Evolutionary conservation across 2,113 vertebrate species (phyloP).

Genomic region (Microcebus tavaratra): DNA sequence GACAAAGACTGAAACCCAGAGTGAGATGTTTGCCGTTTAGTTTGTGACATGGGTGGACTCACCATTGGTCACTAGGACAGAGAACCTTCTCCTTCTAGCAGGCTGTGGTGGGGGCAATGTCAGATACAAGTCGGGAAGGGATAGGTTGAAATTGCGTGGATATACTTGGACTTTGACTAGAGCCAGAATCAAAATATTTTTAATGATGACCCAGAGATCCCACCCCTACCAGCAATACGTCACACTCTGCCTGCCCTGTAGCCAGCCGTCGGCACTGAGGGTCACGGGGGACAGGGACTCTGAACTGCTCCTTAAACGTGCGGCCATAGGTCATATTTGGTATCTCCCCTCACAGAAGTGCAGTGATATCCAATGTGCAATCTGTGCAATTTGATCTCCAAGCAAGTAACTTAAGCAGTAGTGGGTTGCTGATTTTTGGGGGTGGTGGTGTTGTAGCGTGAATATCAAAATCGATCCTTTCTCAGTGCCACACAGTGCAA

Average conservation of each 20-base stretch:
- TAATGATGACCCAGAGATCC: not conserved
- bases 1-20: not conserved
- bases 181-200: not conserved
- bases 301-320: not conserved
- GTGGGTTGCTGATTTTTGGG: not conserved
- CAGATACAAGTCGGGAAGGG: not conserved
- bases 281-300: not conserved
- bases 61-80: not conserved
- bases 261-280: fast-evolving
- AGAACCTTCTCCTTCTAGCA: not conserved
- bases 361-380: not conserved
- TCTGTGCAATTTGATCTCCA: not conserved
- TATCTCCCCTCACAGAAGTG: not conserved
- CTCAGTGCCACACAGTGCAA: no score
- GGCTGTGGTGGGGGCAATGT: not conserved
- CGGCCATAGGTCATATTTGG: not conserved
- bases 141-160: not conserved
- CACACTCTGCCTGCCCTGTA: not conserved
- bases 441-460: no score
- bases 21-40: not conserved
- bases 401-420: not conserved
- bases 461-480: not conserved
- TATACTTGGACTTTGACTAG: not conserved
- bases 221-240: not conserved
- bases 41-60: not conserved